phyloP scores from a whole-genome alignment of 2,888 invertebrate species.

The Harmothoe impar region DNA sequence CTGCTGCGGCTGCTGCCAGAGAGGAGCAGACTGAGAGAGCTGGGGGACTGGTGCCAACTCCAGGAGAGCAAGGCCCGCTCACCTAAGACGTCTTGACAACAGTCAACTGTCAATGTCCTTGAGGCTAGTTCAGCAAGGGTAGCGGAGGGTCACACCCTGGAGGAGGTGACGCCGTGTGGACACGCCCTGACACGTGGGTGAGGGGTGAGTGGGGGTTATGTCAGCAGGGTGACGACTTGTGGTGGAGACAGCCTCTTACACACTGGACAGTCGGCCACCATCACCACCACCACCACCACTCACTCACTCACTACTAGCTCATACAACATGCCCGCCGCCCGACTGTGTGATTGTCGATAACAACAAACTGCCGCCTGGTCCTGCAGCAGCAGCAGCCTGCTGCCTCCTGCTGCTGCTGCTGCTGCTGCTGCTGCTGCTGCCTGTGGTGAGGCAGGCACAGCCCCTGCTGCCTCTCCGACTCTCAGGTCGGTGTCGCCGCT shows the following conservation, averaged over 20 bases:
- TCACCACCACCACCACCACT: too few species aligned
- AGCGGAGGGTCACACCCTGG: background rate
- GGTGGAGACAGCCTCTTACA: background rate
- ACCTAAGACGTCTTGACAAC: constrained; percentile 17
- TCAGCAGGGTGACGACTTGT: background rate
- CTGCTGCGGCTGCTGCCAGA: background rate
- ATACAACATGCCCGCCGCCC: background rate
- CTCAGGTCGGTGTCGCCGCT: constrained; percentile 6
- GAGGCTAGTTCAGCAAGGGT: background rate
- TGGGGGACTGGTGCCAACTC: constrained; percentile 38
- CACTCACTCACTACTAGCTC: constrained; percentile 34
- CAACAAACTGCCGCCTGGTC: constrained; percentile 45
- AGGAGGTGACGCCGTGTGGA: background rate
- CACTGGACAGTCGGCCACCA: background rate
- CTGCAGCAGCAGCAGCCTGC: background rate
- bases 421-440: constrained; percentile 15
- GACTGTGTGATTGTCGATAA: constrained; percentile 48
- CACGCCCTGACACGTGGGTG: background rate
- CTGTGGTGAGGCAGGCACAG: background rate
- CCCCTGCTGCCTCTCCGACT: constrained; percentile 25
- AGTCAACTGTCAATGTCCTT: background rate
- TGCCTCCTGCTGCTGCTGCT: background rate
- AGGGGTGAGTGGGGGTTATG: background rate
- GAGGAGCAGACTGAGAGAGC: background rate
- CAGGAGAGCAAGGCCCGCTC: background rate